Base-by-base conservation (phyloP, 1,140 invertebrate species). In the Propsilocerus akamusi region DNA sequence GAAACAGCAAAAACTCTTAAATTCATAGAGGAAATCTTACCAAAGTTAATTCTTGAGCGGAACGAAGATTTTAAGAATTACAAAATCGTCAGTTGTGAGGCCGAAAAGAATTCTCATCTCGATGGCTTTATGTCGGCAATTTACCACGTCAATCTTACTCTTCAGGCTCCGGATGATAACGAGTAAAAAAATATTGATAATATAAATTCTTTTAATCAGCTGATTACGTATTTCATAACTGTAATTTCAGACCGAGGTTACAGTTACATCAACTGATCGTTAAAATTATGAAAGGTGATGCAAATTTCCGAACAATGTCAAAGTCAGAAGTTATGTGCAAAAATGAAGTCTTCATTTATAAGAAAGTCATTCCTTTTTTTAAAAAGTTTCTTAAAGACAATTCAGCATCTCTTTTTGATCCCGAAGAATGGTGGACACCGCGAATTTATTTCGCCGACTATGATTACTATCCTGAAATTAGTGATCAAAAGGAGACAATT, bases 71-170 rank as follows among this genome's bases (percentile, higher is more conserved):
- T n/a, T n/a, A n/a, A n/a, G n/a, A n/a, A n/a, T n/a, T n/a, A n/a
- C n/a, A n/a, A n/a, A n/a, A n/a, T n/a, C n/a, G n/a, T n/a, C n/a
- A n/a, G n/a, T n/a, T n/a, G n/a, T n/a, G n/a, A n/a, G n/a, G n/a
- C n/a, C n/a, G n/a, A n/a, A n/a, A n/a, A n/a, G n/a, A n/a, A n/a
- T n/a, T n/a, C n/a, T n/a, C n/a, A n/a, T 0, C 48, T 63, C 6
- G 60, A 63, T 47, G 61, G 61, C 1, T 63, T 63, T 41, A 63
- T 63, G 61, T 63, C 61, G 3, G 58, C 61, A 0, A 41, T 63
- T 5, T 63, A 61, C 50, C 63, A 54, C 4, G 52, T 63, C 4
- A 26, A 59, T 30, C 41, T 63, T 23, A 54, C 57, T 10, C 52
- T 53, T 20, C 22, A 53, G 3, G 46, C 50, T 7, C 53, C 28